Percentiles rank a stretch among this genome's conserved stretches.
Conservation (phyloP, 2,113 vertebrate genomes). For the Diglossa brunneiventris region DNA sequence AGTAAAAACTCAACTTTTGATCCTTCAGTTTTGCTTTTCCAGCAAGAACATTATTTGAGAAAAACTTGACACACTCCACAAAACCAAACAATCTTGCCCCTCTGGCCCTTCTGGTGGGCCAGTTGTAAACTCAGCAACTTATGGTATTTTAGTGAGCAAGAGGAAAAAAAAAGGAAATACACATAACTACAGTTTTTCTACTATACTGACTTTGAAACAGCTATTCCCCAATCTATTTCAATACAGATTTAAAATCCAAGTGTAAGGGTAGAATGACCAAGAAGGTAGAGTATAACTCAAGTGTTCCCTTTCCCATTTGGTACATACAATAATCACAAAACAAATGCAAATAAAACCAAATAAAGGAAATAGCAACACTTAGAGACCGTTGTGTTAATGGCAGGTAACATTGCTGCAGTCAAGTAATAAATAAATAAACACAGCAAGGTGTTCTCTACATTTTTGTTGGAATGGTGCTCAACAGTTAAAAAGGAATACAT, state of each 20-base stretch:
- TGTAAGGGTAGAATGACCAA: conserved; percentile 26
- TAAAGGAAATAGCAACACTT: conserved; percentile 46
- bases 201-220: conserved; percentile 40
- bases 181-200: not conserved
- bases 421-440: conserved; percentile 80
- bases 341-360: conserved; percentile 15
- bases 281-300: not conserved
- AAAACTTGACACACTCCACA: conserved; percentile 2
- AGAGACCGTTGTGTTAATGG: conserved; percentile 40
- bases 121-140: not conserved
- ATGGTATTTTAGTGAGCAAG: not conserved
- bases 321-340: conserved; percentile 23
- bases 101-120: conserved; percentile 3
- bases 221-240: conserved; percentile 20
- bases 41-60: not conserved
- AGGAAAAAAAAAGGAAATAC: conserved; percentile 31
- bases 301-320: not conserved
- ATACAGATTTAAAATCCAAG: conserved; percentile 27
- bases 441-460: conserved; percentile 46
- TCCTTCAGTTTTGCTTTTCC: conserved; percentile 35
- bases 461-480: conserved; percentile 21
- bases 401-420: conserved; percentile 45
- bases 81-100: conserved; percentile 18
- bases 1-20: conserved; percentile 54
- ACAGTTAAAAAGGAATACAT: not conserved